Evolutionary conservation across 2,888 invertebrate genomes (phyloP).

Genomic region (Drosophila nigritarsus): DNA sequence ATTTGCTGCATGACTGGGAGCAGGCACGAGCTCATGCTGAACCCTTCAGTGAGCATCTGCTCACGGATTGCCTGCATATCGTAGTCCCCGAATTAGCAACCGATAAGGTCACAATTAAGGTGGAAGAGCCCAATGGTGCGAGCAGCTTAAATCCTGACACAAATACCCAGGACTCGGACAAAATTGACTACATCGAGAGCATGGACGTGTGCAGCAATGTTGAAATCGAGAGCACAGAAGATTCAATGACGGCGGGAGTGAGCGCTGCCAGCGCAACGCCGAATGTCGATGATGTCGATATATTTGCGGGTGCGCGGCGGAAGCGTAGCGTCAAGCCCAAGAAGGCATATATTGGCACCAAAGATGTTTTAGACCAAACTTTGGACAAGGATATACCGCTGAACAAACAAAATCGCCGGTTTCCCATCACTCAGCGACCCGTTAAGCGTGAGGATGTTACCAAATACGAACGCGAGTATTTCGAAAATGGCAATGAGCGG

Average conservation of each 20-base stretch:
- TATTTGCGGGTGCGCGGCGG: slow-evolving; percentile 52
- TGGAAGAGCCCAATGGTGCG: slow-evolving; percentile 51
- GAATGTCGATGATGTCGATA: slow-evolving; percentile 64
- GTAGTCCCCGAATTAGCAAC: slow-evolving; percentile 8
- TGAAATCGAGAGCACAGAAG: slow-evolving; percentile 82
- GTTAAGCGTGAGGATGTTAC: slow-evolving; percentile 88
- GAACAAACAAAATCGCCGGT: slow-evolving; percentile 88
- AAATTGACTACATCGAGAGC: slow-evolving; percentile 81
- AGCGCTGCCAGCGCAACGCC: slow-evolving; percentile 43
- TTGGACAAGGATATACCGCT: slow-evolving; percentile 84
- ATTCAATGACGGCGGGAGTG: slow-evolving; percentile 60
- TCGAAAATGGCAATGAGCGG: slow-evolving; percentile 88
- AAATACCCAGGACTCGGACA: slow-evolving; percentile 74
- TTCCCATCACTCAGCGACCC: slow-evolving; percentile 85
- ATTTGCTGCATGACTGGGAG: slow-evolving; percentile 86
- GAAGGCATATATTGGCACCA: slow-evolving; percentile 76
- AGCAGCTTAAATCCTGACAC: slow-evolving; percentile 43
- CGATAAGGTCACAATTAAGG: slow-evolving; percentile 51
- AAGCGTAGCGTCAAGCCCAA: slow-evolving; percentile 74
- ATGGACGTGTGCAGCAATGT: slow-evolving; percentile 84
- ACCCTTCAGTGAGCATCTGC: slow-evolving; percentile 78
- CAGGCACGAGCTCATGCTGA: slow-evolving; percentile 86
- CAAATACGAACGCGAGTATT: slow-evolving; percentile 88
- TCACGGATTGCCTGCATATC: slow-evolving; percentile 61
- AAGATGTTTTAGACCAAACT: slow-evolving; percentile 80